These are phyloP conservation scores for Macquaria ambigua DNA, from an alignment of 2,113 vertebrate genomes.

Conservation along the genomic window DNA sequence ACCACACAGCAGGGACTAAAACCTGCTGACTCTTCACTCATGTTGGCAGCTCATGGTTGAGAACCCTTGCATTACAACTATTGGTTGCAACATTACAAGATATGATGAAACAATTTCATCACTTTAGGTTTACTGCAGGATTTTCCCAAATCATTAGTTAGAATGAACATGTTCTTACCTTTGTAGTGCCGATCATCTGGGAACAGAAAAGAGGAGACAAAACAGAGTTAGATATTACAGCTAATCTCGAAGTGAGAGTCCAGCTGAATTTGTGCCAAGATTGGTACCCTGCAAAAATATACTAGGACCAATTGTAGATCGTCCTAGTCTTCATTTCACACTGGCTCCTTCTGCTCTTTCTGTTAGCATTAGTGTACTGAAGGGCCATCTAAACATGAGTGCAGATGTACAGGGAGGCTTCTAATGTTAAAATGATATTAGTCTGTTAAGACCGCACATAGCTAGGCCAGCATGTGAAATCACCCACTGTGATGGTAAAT, in stretches of 20 bases:
- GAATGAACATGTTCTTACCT: conserved; percentile 68
- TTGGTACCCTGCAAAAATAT: background rate
- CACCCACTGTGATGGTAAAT: too few species aligned
- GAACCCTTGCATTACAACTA: too few species aligned
- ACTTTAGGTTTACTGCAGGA: background rate
- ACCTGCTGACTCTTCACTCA: too few species aligned
- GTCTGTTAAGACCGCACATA: background rate
- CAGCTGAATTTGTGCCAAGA: too few species aligned
- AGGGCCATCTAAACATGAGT: background rate
- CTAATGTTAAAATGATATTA: background rate
- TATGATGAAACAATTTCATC: background rate
- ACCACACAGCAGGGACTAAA: background rate
- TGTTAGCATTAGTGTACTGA: background rate
- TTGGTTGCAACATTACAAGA: too few species aligned
- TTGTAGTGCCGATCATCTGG: conserved; percentile 77
- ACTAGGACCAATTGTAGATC: too few species aligned
- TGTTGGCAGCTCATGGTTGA: background rate
- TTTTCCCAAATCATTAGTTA: background rate
- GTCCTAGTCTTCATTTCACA: background rate
- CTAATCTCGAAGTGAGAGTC: background rate
- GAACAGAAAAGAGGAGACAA: conserved; percentile 7
- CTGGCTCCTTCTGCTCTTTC: background rate
- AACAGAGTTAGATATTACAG: background rate
- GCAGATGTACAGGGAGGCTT: background rate
- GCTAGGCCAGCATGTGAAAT: background rate